Base-by-base conservation (phyloP, 1,140 invertebrate genomes). In the Caenorhabditis remanei region DNA sequence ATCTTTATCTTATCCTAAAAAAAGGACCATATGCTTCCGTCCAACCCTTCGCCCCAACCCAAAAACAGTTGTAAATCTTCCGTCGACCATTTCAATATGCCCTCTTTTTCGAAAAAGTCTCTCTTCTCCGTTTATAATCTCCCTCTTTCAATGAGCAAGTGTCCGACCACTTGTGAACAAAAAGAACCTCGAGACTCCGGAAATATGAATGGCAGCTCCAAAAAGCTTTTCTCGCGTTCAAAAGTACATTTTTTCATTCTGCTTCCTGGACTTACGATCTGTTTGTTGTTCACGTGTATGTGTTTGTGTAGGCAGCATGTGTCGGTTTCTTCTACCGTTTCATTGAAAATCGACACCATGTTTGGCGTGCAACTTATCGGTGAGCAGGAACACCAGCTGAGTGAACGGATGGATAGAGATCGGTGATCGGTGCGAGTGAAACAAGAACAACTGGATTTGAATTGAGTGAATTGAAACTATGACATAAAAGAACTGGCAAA, bases 181-280 rank as follows among this genome's bases (percentile, higher is more conserved):
- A 79, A 79, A 50, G 46, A 50, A 16, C 24, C 32, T 32, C 32
- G 32, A 32, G 32, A 32, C 32, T 8, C 67, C 67, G 67, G 71
- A 79, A 8, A 24, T n/a, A 32, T 43, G 40, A 79, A 79, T 50
- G 71, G 71, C 71, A 79, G 40, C 11, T 14, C 32, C 16, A 67
- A 32, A n/a, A 79, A 79, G 71, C 71, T 79, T 21, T 50, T 79
- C 46, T 71, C 4, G 11, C 13, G 43, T 43, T 8, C 71, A 79
- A 50, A 79, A 50, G 46, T 50, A 24, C 71, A 79, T 79, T 71
- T 21, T 14, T n/a, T 46, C 46, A 32, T 40, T 11, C 61, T 32
- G 71, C 71, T 79, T 79, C 71, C 71, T 79, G 71, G 71, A 79
- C 71, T 79, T 79, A 50, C 71, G 71, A 79, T 50, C 43, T 79